Evolutionary conservation across 2,797 vertebrate genomes (phyloP).

Genomic region (Calcarius lapponicus): DNA sequence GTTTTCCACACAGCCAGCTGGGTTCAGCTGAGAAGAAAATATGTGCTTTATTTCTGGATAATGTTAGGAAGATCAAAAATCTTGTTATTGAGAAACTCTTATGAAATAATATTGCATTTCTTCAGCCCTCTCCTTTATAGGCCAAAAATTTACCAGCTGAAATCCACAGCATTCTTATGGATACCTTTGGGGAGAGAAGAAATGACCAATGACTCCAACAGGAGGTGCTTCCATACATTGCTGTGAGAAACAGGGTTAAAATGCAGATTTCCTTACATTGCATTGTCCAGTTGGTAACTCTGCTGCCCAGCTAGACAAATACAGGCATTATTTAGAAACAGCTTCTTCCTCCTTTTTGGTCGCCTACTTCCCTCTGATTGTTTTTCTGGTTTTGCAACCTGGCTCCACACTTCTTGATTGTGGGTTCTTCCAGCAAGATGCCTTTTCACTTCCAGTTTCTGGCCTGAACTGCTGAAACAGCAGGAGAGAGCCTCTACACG

Average conservation of each 20-base stretch:
- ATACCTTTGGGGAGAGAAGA: background rate
- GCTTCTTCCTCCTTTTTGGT: constrained; percentile 41
- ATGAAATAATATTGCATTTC: constrained; percentile 1
- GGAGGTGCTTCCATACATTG: background rate
- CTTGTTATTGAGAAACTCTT: constrained; percentile 29
- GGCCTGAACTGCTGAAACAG: constrained; percentile 9
- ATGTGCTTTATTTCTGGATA: constrained; percentile 42
- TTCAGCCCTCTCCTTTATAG: background rate
- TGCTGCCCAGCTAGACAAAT: background rate
- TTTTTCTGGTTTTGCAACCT: constrained; percentile 30
- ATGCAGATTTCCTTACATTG: background rate
- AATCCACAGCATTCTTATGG: background rate
- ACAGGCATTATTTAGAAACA: constrained; percentile 5
- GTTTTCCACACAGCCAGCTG: constrained; percentile 56
- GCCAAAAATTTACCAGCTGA: background rate
- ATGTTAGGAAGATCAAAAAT: constrained; percentile 27
- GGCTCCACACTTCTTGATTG: constrained; percentile 5
- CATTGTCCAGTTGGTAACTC: background rate
- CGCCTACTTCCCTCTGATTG: constrained; percentile 28
- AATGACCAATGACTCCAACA: background rate
- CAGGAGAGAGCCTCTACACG: background rate
- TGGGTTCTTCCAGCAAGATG: background rate
- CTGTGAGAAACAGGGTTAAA: background rate
- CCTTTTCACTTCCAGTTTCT: constrained; percentile 51
- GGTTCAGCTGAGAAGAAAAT: constrained; percentile 48